A percentile compares a stretch with the other conserved stretches of the same genome.
Evolutionary conservation across 2,888 invertebrate species (phyloP).

Genomic region (Leucophenga montana): DNA sequence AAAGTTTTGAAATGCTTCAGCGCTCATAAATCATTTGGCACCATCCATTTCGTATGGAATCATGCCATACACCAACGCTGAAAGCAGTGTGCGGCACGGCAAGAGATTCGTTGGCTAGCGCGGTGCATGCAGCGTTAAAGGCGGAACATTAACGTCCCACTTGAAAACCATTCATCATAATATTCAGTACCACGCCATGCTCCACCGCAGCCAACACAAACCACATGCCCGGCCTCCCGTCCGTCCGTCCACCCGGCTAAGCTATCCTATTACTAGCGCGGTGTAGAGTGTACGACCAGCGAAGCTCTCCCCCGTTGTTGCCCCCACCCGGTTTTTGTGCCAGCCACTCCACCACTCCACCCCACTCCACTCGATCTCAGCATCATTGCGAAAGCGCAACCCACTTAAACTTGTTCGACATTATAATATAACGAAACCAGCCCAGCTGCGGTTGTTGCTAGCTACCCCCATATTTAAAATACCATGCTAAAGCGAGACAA

Average conservation of each 20-base stretch:
- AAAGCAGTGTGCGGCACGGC: not conserved
- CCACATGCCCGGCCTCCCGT: constrained; percentile 28
- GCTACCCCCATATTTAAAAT: constrained; percentile 59
- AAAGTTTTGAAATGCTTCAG: constrained; percentile 53
- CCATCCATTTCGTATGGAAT: constrained; percentile 55
- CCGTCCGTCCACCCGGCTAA: constrained; percentile 31
- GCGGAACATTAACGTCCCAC: constrained; percentile 54
- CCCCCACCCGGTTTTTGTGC: not conserved
- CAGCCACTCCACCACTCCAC: not conserved
- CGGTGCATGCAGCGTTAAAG: constrained; percentile 33
- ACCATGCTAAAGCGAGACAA: constrained; percentile 44
- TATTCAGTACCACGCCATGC: constrained; percentile 32
- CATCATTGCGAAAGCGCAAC: constrained; percentile 46
- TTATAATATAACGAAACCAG: constrained; percentile 45
- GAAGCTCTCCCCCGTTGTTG: not conserved
- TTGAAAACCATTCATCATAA: constrained; percentile 65
- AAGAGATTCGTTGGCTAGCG: constrained; percentile 9
- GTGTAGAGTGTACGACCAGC: not conserved
- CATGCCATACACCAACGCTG: constrained; percentile 39
- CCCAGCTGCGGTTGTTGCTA: constrained; percentile 23
- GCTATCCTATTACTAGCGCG: constrained; percentile 4
- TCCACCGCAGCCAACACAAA: constrained; percentile 3
- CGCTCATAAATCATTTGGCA: constrained; percentile 61
- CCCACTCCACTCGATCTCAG: constrained; percentile 21
- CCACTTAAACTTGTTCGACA: constrained; percentile 59